phyloP scores from a whole-genome alignment of 2,113 vertebrate genomes.

The Rattus rattus region DNA sequence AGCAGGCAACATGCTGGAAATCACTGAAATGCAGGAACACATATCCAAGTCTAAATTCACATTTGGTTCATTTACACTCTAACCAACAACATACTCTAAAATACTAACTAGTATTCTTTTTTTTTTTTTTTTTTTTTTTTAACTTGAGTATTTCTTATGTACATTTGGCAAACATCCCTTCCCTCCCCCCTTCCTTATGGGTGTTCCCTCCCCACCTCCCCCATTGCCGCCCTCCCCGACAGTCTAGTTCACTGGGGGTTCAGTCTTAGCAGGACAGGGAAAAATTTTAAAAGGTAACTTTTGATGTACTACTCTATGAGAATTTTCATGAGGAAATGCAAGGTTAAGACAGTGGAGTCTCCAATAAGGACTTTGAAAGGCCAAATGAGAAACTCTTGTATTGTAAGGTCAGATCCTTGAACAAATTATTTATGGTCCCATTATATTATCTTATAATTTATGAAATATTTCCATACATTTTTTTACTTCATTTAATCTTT shows the following conservation, averaged over 20 bases:
- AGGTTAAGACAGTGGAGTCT: not conserved
- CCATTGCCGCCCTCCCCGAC: too few relatives aligned
- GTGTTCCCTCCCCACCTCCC: too few relatives aligned
- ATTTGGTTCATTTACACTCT: not conserved
- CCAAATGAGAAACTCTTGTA: not conserved
- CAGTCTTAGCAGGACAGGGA: too few relatives aligned
- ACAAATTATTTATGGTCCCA: not conserved
- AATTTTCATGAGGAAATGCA: not conserved
- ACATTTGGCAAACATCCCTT: too few relatives aligned
- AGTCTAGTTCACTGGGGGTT: too few relatives aligned
- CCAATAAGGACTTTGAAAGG: not conserved
- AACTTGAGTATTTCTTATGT: too few relatives aligned
- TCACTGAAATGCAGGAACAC: not conserved
- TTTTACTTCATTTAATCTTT: conserved; percentile 35
- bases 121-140: too few relatives aligned
- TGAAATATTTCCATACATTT: not conserved
- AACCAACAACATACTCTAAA: too few relatives aligned
- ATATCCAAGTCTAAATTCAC: not conserved
- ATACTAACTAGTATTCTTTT: too few relatives aligned
- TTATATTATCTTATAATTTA: not conserved
- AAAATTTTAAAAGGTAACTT: not conserved
- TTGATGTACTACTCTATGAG: not conserved
- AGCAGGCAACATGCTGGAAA: not conserved
- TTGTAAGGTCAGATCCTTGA: not conserved
- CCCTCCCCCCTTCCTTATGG: too few relatives aligned